Base-by-base conservation (phyloP, 1,140 invertebrate species). In the Lasioglossum baleicum region DNA sequence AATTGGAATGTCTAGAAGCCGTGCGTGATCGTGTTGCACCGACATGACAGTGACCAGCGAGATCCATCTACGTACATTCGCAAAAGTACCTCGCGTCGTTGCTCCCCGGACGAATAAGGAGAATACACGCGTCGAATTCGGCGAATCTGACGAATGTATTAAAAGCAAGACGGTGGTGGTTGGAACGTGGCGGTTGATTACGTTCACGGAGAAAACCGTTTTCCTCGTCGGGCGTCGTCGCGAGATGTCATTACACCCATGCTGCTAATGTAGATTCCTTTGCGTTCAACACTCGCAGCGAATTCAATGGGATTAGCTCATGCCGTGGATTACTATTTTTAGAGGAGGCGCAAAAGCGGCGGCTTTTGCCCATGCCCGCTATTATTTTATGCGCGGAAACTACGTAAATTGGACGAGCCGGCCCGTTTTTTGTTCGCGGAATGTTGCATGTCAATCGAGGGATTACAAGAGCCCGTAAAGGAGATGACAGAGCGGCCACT, bases 221-320 rank as follows among this genome's bases (percentile, higher is more conserved):
- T 67, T 66, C 61, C 17, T 66, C 15, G 60, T 66, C 51, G 40
- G 4, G 5, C 13, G 44, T 48, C 68, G 20, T 31, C 6, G 10
- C 60, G 60, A 78, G 84, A 85, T 83, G 82, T 84, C 82, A 75
- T 85, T 84, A 80, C 75, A 85, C 79, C 70, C 63, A n/a, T 58
- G 11, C 10, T 42, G 71, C 44, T 70, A 82, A 67, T 22, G 74
- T 58, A 51, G 68, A 84, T 85, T 85, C 58, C 75, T 71, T 75
- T 65, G 75, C 63, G 64, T 75, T 76, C 65, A 85, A 73, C 60
- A 4, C 17, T 44, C 60, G 35, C 60, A 58, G 26, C 51, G 72
- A 83, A 76, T 85, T 82, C 68, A 85, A 85, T 53, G 63, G 65
- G 80, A 86, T 86, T 75, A 86, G 75, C 84, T 86, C 80, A 75